Evolutionary conservation across 2,888 invertebrate species (phyloP).

Genomic region (Eilema griseolum): DNA sequence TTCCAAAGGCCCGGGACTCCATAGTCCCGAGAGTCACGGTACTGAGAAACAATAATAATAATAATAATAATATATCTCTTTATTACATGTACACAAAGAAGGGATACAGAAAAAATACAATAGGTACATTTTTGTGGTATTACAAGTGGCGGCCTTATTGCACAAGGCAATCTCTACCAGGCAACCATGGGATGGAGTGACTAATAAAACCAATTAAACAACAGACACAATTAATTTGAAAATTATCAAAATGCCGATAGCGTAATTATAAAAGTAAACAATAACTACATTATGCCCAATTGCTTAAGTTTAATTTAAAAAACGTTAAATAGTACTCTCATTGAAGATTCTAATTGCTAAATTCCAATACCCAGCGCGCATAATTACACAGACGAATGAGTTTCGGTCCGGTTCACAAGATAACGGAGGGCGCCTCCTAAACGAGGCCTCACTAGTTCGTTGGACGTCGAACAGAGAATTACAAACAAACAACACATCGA

Average conservation of each 20-base stretch:
- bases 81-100: too few relatives aligned
- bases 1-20: too few relatives aligned
- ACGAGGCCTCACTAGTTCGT: constrained; percentile 73
- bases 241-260: not conserved
- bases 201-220: not conserved
- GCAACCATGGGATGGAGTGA: too few relatives aligned
- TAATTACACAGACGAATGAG: constrained; percentile 74
- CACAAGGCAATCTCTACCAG: too few relatives aligned
- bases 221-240: not conserved
- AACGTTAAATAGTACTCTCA: constrained; percentile 21
- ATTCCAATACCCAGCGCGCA: constrained; percentile 64
- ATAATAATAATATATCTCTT: too few relatives aligned
- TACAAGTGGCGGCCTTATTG: too few relatives aligned
- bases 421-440: constrained; percentile 80
- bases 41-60: too few relatives aligned
- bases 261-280: constrained; percentile 1
- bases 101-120: too few relatives aligned
- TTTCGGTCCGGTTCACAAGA: constrained; percentile 75
- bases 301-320: not conserved
- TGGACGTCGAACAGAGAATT: constrained; percentile 63
- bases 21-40: too few relatives aligned
- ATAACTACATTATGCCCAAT: not conserved
- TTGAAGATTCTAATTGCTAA: constrained; percentile 35
- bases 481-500: constrained; percentile 76
- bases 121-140: too few relatives aligned